Conservation (phyloP, 2,888 invertebrate species). For the Omphaloscelis lunosa region DNA sequence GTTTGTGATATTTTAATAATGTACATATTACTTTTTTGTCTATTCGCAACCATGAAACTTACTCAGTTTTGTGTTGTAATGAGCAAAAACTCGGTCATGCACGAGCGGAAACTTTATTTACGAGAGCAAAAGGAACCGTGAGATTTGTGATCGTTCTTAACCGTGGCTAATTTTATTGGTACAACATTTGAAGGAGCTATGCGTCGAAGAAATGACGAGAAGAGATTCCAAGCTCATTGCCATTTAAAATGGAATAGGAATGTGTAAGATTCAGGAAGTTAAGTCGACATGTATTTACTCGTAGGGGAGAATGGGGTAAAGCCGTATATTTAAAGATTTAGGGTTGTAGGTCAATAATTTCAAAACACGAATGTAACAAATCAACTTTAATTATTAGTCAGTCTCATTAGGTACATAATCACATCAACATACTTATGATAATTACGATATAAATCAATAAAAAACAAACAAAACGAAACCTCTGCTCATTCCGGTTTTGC, state of each 20-base stretch:
- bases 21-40: slow-evolving; percentile 73
- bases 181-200: slow-evolving; percentile 41
- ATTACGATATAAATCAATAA: too few relatives aligned
- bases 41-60: slow-evolving; percentile 67
- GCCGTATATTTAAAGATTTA: too few relatives aligned
- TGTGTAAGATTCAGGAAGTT: neutral
- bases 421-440: too few relatives aligned
- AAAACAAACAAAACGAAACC: too few relatives aligned
- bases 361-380: too few relatives aligned
- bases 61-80: slow-evolving; percentile 72
- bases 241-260: neutral
- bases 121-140: slow-evolving; percentile 60
- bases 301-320: too few relatives aligned
- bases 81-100: slow-evolving; percentile 77
- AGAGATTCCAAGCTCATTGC: neutral
- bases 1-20: slow-evolving; percentile 74
- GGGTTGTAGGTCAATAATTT: too few relatives aligned
- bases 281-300: neutral
- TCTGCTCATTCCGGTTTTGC: too few relatives aligned
- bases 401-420: too few relatives aligned
- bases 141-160: slow-evolving; percentile 66
- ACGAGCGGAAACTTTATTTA: slow-evolving; percentile 70
- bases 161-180: slow-evolving; percentile 63
- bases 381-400: too few relatives aligned
- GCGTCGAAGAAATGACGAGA: neutral